Base-by-base conservation (phyloP, 2,888 invertebrate genomes). In the Agapostemon virescens region DNA sequence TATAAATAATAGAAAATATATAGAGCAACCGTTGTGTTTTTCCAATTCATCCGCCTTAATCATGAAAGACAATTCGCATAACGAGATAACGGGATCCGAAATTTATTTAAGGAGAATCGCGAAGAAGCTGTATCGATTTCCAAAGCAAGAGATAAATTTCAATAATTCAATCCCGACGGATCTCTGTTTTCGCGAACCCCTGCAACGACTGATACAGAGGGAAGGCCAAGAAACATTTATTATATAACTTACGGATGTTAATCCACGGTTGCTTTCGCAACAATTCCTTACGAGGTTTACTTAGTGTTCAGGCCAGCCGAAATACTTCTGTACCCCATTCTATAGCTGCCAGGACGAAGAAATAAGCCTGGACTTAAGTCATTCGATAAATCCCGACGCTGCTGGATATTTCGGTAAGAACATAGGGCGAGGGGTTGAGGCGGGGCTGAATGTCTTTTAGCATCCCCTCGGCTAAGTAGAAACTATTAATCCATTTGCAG, bases 401-500 rank as follows among this genome's bases (percentile, higher is more conserved):
- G 72, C 69, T 33, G 71, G 49, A 69, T 69, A 77, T 75, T 78
- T 30, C 64, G n/a, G 70, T 70, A 79, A 84, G 77, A 82, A 79
- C 74, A 66, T n/a, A 45, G 42, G 20, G 20, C 6, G n/a, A 9
- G n/a, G 1, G 49, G 20, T 20, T 3, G n/a, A 20, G 3, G 33
- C 0, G 23, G 15, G 26, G 72, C 61, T 17, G 33, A 61, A 55
- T 38, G 70, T 63, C 79, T 40, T 69, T 61, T 52, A 40, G 61
- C 49, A 33, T 63, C 17, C n/a, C 30, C 45, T 69, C 69, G 78
- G 78, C 84, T 74, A 69, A 66, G 76, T 79, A 81, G 77, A 82
- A 80, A 84, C 76, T 82, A 81, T 86, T 86, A 85, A 86, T 86
- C 84, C 85, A 68, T 82, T 86, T 66, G 64, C 70, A 63, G 74